Evolutionary conservation across 2,113 vertebrate genomes (phyloP).

Genomic region (Crotophaga sulcirostris): DNA sequence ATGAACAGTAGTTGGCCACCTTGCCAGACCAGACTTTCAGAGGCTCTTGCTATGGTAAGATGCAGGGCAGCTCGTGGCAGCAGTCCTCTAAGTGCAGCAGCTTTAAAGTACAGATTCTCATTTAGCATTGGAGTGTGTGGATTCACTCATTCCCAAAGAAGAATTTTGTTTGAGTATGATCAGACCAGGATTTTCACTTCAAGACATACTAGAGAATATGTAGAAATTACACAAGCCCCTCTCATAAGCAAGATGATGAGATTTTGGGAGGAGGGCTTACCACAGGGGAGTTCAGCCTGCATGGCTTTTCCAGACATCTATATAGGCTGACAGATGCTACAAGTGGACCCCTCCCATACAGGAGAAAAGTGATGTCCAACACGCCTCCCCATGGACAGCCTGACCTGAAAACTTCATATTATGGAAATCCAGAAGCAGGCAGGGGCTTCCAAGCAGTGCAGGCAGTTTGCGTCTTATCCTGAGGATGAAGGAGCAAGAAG

Average conservation of each 20-base stretch:
- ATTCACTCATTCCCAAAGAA: background rate
- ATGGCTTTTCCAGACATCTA: background rate
- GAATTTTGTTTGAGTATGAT: background rate
- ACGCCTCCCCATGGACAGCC: background rate
- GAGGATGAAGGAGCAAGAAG: background rate
- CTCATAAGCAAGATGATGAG: background rate
- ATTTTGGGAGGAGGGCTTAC: background rate
- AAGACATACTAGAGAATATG: background rate
- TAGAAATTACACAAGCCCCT: background rate
- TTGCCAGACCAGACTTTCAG: background rate
- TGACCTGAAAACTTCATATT: background rate
- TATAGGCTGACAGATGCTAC: background rate
- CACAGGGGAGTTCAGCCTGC: background rate
- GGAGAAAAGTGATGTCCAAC: background rate
- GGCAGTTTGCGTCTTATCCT: background rate
- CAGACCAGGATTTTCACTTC: background rate
- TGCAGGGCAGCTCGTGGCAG: background rate
- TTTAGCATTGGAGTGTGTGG: background rate
- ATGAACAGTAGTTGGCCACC: background rate
- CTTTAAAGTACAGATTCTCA: background rate
- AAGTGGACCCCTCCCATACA: rapidly evolving
- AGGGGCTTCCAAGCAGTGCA: background rate
- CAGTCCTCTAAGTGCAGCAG: background rate
- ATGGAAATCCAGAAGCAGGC: background rate
- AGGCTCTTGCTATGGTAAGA: background rate